Evolutionary conservation across 92 coral and sea anemone species (phyloP).

Genomic region (Ricordea florida): DNA sequence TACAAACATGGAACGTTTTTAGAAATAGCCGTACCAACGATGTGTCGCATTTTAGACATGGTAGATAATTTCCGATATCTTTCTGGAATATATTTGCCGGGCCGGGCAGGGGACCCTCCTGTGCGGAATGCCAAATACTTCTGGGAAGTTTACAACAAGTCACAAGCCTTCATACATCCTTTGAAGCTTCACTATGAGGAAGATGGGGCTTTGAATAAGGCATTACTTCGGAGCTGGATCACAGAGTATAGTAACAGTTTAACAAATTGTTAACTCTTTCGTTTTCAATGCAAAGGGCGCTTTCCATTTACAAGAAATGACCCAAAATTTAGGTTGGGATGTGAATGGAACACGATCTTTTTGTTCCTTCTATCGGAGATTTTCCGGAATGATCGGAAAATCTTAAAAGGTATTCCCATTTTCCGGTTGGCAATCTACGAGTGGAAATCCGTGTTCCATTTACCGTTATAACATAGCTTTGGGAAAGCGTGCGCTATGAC

Average conservation of each 20-base stretch:
- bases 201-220: conserved; percentile 58
- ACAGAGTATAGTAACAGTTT: conserved; percentile 52
- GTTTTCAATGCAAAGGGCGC: too few species aligned
- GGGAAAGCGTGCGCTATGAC: too few species aligned
- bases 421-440: too few species aligned
- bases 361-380: too few species aligned
- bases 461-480: too few species aligned
- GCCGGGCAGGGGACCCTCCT: conserved; percentile 67
- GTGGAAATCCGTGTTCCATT: too few species aligned
- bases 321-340: too few species aligned
- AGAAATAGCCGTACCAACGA: conserved; percentile 91
- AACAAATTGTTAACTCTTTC: conserved; percentile 32
- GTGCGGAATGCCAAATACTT: conserved; percentile 71
- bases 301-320: too few species aligned
- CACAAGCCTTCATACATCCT: conserved; percentile 74
- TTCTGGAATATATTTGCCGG: conserved; percentile 88
- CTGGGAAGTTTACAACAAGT: conserved; percentile 76
- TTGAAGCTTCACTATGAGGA: conserved; percentile 68
- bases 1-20: conserved; percentile 81
- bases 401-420: too few species aligned
- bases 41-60: conserved; percentile 73
- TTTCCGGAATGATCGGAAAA: too few species aligned
- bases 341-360: too few species aligned
- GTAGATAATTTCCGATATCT: conserved; percentile 65
- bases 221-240: conserved; percentile 53